Conservation (phyloP, 2,888 invertebrate genomes). For the Habroteleia sp. region DNA sequence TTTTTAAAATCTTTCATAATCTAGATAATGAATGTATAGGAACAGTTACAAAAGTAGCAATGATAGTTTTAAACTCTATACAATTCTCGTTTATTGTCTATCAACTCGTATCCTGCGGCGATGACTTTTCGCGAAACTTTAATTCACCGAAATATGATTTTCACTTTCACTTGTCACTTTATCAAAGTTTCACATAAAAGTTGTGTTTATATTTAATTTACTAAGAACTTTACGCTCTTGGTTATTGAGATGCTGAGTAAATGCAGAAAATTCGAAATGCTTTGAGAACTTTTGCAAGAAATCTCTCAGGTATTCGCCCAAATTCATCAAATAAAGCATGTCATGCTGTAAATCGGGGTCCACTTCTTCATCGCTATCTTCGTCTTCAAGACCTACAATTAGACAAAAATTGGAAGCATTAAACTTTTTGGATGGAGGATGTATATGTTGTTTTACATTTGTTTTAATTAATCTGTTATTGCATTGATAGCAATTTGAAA, state of each 20-base stretch:
- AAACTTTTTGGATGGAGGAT: no score
- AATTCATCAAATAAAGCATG: constrained; percentile 84
- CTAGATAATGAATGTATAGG: constrained; percentile 10
- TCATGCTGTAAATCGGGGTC: constrained; percentile 84
- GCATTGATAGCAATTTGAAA: no score
- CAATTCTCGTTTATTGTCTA: constrained; percentile 39
- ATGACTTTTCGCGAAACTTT: constrained; percentile 3
- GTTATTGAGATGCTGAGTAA: constrained; percentile 84
- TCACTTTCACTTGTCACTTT: constrained; percentile 31
- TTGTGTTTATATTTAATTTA: constrained; percentile 71
- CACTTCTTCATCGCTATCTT: constrained; percentile 81
- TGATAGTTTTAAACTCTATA: constrained; percentile 21
- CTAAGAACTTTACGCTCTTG: constrained; percentile 83
- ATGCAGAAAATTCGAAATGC: constrained; percentile 84
- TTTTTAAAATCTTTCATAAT: constrained; percentile 30
- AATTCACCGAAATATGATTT: constrained; percentile 18
- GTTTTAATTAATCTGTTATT: no score
- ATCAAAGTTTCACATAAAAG: constrained; percentile 29
- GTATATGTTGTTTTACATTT: no score
- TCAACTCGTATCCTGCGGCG: constrained; percentile 4
- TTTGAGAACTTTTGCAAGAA: constrained; percentile 85
- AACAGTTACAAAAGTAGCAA: constrained; percentile 46
- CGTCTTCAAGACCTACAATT: constrained; percentile 55
- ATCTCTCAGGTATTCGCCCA: constrained; percentile 85
- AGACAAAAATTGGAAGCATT: no score